phyloP scores from a whole-genome alignment of 2,113 vertebrate species.

The Coturnix japonica region DNA sequence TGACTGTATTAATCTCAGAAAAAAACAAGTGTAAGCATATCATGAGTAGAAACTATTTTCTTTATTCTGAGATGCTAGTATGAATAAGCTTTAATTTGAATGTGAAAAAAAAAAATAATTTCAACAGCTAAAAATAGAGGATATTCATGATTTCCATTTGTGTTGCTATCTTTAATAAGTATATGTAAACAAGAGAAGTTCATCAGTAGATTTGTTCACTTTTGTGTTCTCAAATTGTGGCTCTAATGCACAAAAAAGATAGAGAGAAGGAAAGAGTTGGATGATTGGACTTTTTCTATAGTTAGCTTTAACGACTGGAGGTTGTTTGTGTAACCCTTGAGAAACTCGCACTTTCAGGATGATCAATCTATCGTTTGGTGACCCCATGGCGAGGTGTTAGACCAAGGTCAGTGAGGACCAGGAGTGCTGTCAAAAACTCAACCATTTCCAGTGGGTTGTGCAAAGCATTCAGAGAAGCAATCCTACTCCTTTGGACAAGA shows the following conservation, averaged over 20 bases:
- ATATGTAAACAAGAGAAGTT: not conserved
- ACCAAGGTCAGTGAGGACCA: slow-evolving; percentile 45
- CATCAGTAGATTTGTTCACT: not conserved
- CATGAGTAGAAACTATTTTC: not conserved
- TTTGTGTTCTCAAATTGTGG: not conserved
- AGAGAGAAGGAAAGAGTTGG: not conserved
- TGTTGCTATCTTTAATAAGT: not conserved
- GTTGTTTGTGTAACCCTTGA: slow-evolving; percentile 62
- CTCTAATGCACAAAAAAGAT: not conserved
- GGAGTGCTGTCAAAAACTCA: not conserved
- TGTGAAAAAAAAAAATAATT: not conserved
- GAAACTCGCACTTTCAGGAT: not conserved
- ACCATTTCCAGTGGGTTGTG: not conserved
- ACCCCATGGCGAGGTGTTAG: not conserved
- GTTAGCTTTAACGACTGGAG: not conserved
- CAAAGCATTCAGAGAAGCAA: not conserved
- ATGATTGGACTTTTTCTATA: not conserved
- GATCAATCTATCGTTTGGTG: slow-evolving; percentile 51
- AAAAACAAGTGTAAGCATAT: not conserved
- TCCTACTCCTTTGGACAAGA: not conserved
- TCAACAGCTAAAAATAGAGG: not conserved
- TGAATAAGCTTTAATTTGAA: not conserved
- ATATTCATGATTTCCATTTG: not conserved
- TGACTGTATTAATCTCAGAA: not conserved
- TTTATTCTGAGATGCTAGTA: not conserved